Base-by-base conservation (phyloP, 1,140 invertebrate genomes). In the Drosophila saltans region DNA sequence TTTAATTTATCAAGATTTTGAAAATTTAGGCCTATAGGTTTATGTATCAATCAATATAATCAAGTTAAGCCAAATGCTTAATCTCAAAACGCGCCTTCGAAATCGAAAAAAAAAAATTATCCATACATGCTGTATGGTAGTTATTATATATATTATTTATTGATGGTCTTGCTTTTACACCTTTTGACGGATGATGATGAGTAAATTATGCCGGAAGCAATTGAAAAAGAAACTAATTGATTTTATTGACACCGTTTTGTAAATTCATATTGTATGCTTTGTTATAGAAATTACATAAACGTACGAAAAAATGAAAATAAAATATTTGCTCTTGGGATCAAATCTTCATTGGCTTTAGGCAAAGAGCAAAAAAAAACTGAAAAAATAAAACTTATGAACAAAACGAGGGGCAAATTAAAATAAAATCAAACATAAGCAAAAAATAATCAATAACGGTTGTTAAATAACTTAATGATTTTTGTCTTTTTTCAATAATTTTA, bases 231-330 rank as follows among this genome's bases (percentile, higher is more conserved):
- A 68, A 78, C 70, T 65, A 86, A 62, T 88, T 88, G 84, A 78
- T 72, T 80, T 83, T 86, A 86, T 86, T 88, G 80, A 88, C 83
- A 88, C 80, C 75, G 84, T 83, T 88, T 84, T 77, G 66, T 56
- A 36, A 36, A 36, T 36, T 36, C 33, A 36, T 36, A 67, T 88
- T 69, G 79, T 63, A 69, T 40, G 28, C 30, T 10, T n/a, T 33
- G 24, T 36, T 52, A 21, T 24, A 52, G 26, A 26, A 52, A 66
- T 85, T 85, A 85, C 82, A 88, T 85, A 85, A 85, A 66, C 56
- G 57, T 59, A 69, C 30, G 41, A n/a, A 26, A 40, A 16, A 58
- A 55, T 63, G 69, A 83, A 36, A 67, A 73, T 75, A 33, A 62
- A 40, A 69, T 45, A 24, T 52, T 39, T 28, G 11, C 48, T 66